These are phyloP conservation scores for Drosophila seclusa DNA, from an alignment of 2,888 invertebrate genomes.

Conservation along the genomic window DNA sequence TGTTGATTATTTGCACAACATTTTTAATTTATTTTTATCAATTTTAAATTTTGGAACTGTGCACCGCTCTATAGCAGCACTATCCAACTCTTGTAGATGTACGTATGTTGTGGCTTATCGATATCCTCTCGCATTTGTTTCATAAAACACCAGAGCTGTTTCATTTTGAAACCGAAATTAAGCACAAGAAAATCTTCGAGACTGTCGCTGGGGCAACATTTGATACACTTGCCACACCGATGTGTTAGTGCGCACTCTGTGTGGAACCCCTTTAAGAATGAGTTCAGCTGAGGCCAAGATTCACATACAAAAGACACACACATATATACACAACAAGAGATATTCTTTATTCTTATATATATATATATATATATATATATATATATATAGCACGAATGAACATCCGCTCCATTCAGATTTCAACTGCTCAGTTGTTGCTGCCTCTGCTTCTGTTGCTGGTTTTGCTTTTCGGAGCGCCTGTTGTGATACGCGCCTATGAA, in stretches of 20 bases:
- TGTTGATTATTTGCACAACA: conserved; percentile 41
- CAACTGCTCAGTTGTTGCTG: conserved; percentile 44
- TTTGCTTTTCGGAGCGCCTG: conserved; percentile 21
- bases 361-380: neutral
- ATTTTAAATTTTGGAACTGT: conserved; percentile 22
- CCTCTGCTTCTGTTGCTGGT: conserved; percentile 18
- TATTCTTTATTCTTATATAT: conserved; percentile 27
- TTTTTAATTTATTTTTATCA: conserved; percentile 34
- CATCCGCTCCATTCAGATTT: conserved; percentile 80
- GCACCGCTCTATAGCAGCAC: conserved; percentile 13
- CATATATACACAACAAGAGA: conserved; percentile 14
- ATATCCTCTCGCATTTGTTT: conserved; percentile 27
- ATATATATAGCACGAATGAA: conserved; percentile 51
- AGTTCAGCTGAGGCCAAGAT: conserved; percentile 77
- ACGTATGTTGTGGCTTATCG: conserved; percentile 42
- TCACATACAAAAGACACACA: conserved; percentile 31
- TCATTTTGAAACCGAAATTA: conserved; percentile 36
- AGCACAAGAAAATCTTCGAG: conserved; percentile 32
- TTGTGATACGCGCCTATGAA: conserved; percentile 65
- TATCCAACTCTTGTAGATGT: conserved; percentile 18
- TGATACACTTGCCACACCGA: conserved; percentile 50
- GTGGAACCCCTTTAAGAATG: conserved; percentile 70
- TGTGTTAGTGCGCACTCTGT: conserved; percentile 30
- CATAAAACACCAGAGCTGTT: conserved; percentile 18
- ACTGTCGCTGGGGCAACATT: conserved; percentile 55